Percentiles rank a stretch among this genome's conserved stretches.
Conservation (phyloP, 2,797 vertebrate genomes). For the Pantherophis vulpinus region DNA sequence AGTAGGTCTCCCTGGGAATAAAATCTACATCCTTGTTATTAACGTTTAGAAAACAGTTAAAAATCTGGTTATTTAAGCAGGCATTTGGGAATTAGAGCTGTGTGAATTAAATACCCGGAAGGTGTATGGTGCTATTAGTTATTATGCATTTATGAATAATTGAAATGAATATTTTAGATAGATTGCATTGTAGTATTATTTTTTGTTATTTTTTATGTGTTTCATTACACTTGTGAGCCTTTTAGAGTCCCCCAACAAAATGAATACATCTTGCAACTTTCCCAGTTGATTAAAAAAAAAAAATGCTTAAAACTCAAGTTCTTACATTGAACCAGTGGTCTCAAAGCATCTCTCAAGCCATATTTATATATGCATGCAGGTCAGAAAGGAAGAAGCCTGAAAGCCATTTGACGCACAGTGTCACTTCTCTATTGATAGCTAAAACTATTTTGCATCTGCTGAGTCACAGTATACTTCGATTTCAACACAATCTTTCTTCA, state of each 20-base stretch:
- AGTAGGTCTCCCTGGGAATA: not conserved
- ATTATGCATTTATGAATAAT: not conserved
- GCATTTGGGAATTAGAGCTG: not conserved
- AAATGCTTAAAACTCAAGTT: not conserved
- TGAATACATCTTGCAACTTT: not conserved
- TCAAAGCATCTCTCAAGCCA: not conserved
- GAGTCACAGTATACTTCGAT: not conserved
- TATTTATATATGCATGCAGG: not conserved
- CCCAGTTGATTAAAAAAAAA: not conserved
- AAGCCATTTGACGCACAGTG: not conserved
- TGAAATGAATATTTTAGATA: slow-evolving; percentile 26
- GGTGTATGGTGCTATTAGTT: not conserved
- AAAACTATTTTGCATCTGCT: not conserved
- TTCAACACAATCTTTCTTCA: not conserved
- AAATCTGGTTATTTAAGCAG: not conserved
- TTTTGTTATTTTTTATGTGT: not conserved
- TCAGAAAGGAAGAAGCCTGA: not conserved
- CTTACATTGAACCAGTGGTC: not conserved
- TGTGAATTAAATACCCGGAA: not conserved
- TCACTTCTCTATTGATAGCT: not conserved
- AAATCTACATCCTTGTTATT: not conserved
- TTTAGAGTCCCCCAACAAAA: not conserved
- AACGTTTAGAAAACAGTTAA: not conserved
- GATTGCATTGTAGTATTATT: not conserved
- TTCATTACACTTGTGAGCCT: not conserved